phyloP scores from a whole-genome alignment of 2,888 invertebrate species.

The Vanessa cardui region DNA sequence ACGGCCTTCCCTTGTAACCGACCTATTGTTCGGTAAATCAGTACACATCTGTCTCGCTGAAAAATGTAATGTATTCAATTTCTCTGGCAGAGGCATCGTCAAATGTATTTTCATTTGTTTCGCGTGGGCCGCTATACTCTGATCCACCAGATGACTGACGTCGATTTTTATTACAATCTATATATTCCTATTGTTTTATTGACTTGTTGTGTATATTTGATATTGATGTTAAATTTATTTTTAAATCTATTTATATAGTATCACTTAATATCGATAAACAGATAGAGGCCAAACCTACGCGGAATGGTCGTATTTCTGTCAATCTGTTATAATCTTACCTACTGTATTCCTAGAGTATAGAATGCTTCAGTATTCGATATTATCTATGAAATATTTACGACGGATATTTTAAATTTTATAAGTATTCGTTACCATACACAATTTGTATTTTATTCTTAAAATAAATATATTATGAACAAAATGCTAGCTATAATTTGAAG shows the following conservation, averaged over 20 bases:
- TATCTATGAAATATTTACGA: constrained; percentile 26
- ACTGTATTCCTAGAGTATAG: constrained; percentile 21
- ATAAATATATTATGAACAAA: no score
- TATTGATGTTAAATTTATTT: constrained; percentile 52
- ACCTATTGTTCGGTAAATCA: constrained; percentile 74
- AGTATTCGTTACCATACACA: constrained; percentile 15
- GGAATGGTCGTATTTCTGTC: constrained; percentile 32
- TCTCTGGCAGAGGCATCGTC: constrained; percentile 75
- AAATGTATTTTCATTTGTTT: constrained; percentile 73
- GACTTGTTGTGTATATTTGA: constrained; percentile 59
- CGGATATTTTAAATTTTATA: constrained; percentile 20
- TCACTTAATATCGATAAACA: constrained; percentile 43
- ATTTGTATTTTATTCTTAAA: background rate
- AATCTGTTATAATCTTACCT: constrained; percentile 29
- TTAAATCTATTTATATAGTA: constrained; percentile 35
- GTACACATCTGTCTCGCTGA: constrained; percentile 65
- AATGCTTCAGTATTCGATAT: constrained; percentile 17
- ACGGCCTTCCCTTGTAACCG: constrained; percentile 68
- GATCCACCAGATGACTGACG: constrained; percentile 72
- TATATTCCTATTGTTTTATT: constrained; percentile 73
- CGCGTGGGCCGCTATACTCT: constrained; percentile 67
- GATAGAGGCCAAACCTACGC: constrained; percentile 39
- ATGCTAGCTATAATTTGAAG: no score
- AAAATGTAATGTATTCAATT: constrained; percentile 75
- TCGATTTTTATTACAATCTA: constrained; percentile 71